Conservation (phyloP, 2,113 vertebrate genomes). For the Elanoides forficatus region DNA sequence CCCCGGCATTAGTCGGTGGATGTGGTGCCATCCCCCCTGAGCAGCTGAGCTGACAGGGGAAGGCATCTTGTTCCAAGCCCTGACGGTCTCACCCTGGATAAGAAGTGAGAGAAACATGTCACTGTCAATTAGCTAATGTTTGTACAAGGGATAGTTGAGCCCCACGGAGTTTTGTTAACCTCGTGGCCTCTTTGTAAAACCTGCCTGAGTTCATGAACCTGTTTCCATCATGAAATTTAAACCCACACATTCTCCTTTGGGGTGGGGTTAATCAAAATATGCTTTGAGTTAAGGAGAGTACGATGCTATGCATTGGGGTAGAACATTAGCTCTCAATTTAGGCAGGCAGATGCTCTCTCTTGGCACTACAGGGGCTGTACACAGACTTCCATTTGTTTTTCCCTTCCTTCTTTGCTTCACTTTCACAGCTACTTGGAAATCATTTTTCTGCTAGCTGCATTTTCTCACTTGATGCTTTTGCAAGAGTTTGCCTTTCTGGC, state of each 20-base stretch:
- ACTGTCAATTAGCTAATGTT: constrained; percentile 44
- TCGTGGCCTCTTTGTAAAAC: not conserved
- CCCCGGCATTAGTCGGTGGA: not conserved
- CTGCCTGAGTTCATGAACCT: constrained; percentile 39
- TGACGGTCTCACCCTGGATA: not conserved
- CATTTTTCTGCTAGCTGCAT: not conserved
- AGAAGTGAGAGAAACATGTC: constrained; percentile 24
- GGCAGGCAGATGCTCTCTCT: not conserved
- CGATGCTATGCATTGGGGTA: not conserved
- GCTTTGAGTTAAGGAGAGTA: not conserved
- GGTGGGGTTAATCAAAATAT: not conserved
- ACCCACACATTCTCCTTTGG: not conserved
- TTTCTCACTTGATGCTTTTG: not conserved
- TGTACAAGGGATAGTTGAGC: constrained; percentile 8
- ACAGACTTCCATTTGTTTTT: not conserved
- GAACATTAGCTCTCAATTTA: not conserved
- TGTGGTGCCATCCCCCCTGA: not conserved
- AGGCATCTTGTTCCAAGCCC: not conserved
- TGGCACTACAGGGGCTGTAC: not conserved
- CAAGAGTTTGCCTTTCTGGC: not conserved
- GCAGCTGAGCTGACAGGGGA: not conserved
- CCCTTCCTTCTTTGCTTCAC: not conserved
- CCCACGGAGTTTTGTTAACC: constrained; percentile 53
- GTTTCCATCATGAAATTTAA: not conserved
- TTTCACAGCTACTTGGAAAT: not conserved